phyloP scores from a whole-genome alignment of 1,140 invertebrate species.

The Drosophila subobscura region DNA sequence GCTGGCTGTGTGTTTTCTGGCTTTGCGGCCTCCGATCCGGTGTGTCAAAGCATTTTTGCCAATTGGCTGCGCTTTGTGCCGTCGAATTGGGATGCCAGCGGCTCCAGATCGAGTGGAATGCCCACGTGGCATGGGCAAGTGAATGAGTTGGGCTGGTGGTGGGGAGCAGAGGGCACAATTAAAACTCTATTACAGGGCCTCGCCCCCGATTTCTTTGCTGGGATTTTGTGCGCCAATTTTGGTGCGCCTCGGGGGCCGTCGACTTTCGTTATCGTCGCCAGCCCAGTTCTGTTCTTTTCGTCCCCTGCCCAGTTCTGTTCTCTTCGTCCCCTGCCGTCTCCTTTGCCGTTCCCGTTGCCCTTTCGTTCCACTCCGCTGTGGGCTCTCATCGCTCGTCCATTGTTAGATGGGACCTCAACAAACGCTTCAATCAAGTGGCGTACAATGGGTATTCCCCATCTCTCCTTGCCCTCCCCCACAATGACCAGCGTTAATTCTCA shows the following conservation, averaged over 20 bases:
- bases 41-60: conserved; percentile 59
- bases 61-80: conserved; percentile 49
- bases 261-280: too few species aligned
- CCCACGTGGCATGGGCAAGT: neutral
- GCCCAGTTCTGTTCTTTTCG: conserved; percentile 5
- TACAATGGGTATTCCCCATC: conserved; percentile 12
- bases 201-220: conserved; percentile 17
- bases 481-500: conserved; percentile 44
- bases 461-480: conserved; percentile 10
- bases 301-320: conserved; percentile 8
- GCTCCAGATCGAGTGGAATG: neutral
- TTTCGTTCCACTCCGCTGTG: conserved; percentile 3
- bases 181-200: conserved; percentile 38
- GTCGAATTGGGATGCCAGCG: conserved; percentile 19
- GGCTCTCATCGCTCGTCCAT: too few species aligned
- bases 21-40: conserved; percentile 13
- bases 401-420: conserved; percentile 23
- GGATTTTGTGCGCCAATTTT: too few species aligned
- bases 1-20: neutral
- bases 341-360: conserved; percentile 16
- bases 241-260: conserved; percentile 1
- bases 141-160: neutral
- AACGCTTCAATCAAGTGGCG: conserved; percentile 43
- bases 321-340: neutral
- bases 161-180: conserved; percentile 11